phyloP scores from a whole-genome alignment of 2,113 vertebrate species.

The Tupaia tana region DNA sequence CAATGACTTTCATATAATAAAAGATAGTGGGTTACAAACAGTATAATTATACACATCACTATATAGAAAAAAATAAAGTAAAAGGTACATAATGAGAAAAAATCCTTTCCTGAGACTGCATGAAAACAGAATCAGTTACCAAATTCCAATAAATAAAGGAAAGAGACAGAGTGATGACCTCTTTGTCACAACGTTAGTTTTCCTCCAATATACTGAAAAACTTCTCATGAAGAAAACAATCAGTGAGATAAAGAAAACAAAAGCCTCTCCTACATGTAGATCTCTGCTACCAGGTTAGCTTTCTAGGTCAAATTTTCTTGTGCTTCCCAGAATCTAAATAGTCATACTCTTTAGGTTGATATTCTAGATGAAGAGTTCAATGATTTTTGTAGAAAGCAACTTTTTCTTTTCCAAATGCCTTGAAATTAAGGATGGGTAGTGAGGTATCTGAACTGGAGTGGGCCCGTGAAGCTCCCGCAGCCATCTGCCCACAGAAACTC shows the following conservation, averaged over 20 bases:
- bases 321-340: slow-evolving; percentile 10
- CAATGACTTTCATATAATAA: not conserved
- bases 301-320: not conserved
- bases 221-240: not conserved
- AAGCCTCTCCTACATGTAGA: not conserved
- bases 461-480: accelerated
- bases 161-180: slow-evolving; percentile 13
- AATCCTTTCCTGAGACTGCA: slow-evolving; percentile 7
- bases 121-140: not conserved
- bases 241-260: not conserved
- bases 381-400: not conserved
- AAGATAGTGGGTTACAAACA: not conserved
- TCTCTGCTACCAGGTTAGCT: not conserved
- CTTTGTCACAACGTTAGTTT: slow-evolving; percentile 51
- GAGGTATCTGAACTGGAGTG: not conserved
- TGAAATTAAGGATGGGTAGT: not conserved
- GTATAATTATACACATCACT: slow-evolving; percentile 10
- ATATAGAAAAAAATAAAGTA: not conserved
- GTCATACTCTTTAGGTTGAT: not conserved
- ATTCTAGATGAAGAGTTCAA: not conserved
- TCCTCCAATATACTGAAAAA: slow-evolving; percentile 53
- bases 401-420: not conserved
- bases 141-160: slow-evolving; percentile 58
- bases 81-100: slow-evolving; percentile 39
- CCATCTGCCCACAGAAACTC: not conserved